A percentile compares a stretch with the other conserved stretches of the same genome.
phyloP scores from a whole-genome alignment of 2,113 vertebrate species.

The human region DNA sequence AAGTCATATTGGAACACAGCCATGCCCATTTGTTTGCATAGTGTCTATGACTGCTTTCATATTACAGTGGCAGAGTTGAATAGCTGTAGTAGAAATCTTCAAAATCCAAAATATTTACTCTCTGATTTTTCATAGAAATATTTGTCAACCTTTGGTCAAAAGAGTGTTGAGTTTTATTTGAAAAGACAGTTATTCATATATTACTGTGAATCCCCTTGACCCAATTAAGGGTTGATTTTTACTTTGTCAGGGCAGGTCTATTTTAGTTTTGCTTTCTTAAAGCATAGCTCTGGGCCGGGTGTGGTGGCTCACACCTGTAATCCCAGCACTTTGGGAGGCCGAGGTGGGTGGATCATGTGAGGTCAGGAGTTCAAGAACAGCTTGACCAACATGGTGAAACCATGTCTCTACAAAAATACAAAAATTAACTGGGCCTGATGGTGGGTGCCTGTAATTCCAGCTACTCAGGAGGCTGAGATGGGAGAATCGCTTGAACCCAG shows the following conservation, averaged over 20 bases:
- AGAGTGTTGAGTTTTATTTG: background rate
- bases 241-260: background rate
- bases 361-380: too few species aligned
- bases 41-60: background rate
- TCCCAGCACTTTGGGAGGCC: too few species aligned
- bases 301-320: too few species aligned
- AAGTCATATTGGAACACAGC: background rate
- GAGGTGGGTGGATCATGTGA: too few species aligned
- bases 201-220: background rate
- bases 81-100: background rate
- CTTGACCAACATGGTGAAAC: too few species aligned
- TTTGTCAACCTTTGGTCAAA: background rate
- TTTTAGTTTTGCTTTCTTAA: background rate
- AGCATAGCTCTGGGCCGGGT: too few species aligned
- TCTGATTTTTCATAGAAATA: background rate
- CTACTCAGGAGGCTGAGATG: too few species aligned
- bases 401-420: too few species aligned
- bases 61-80: background rate
- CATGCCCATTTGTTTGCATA: background rate
- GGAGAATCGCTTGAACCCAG: too few species aligned
- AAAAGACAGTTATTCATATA: background rate
- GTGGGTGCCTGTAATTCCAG: too few species aligned
- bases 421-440: too few species aligned
- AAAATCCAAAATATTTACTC: background rate
- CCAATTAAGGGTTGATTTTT: background rate